Base-by-base conservation (phyloP, 2,888 invertebrate species). In the Cataglyphis albicans region DNA sequence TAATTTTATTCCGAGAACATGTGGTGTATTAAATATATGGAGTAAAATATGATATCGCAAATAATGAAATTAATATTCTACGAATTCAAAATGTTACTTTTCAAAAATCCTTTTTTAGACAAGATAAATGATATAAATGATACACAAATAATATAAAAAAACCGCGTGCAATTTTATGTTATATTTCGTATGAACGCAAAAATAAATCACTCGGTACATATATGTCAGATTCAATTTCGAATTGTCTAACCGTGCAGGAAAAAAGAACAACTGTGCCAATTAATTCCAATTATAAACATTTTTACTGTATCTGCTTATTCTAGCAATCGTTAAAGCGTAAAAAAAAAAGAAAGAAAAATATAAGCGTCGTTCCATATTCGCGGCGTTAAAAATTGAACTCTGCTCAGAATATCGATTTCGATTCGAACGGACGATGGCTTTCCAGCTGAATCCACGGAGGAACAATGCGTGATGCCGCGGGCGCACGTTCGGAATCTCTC, bases 401-500 rank as follows among this genome's bases (percentile, higher is more conserved):
- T 44, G 4, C 38, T 35, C n/a, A 38, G 25, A 9, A 18, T 55
- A 12, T 61, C 76, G n/a, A 15, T 57, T 41, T 70, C 38, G 38
- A 41, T 75, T 55, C 52, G 15, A 61, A 61, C n/a, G 59, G 48
- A 38, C 21, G 72, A 35, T 55, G 41, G 21, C 55, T 38, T 38
- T 38, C 15, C 75, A 25, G 29, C 12, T 29, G 68, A 10, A 76
- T 86, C 80, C 82, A 76, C 64, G 72, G 68, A 29, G 29, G 29
- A 61, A 76, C 63, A 61, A 64, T n/a, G 81, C 38, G 63, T 29
- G 55, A 25, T 64, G 59, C 57, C 68, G 83, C 64, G 85, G 82
- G 82, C 87, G 82, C 87, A 76, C 57, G 52, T 76, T 76, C 55
- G 41, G 68, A 76, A 68, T 75, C 74, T 21, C 74, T 75, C 74